phyloP scores from a whole-genome alignment of 2,113 vertebrate species.

The Ciconia maguari region DNA sequence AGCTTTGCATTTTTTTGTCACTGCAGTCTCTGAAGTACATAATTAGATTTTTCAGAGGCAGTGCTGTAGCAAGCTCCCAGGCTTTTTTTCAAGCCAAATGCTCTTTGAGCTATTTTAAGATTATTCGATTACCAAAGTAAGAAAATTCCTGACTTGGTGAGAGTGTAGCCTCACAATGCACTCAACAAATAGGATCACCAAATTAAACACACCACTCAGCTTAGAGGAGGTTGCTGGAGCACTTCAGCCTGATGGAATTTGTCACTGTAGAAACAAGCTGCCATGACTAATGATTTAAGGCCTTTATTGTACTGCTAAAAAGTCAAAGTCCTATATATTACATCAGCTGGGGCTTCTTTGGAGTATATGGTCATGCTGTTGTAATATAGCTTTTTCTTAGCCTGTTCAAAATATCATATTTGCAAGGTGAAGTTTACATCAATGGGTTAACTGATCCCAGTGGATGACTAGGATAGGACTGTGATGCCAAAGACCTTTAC shows the following conservation, averaged over 20 bases:
- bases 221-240: neutral
- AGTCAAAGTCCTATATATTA: neutral
- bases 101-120: constrained; percentile 38
- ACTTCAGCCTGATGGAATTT: constrained; percentile 21
- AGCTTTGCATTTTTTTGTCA: neutral
- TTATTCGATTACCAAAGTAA: constrained; percentile 43
- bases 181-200: constrained; percentile 40
- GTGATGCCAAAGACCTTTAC: neutral
- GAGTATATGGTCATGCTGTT: neutral
- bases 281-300: constrained; percentile 8
- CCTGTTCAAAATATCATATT: neutral
- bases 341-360: neutral
- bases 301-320: neutral
- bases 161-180: neutral
- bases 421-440: neutral
- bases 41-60: neutral
- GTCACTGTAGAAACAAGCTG: neutral
- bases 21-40: neutral
- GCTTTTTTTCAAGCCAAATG: neutral
- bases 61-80: neutral
- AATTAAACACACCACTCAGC: constrained; percentile 15
- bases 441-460: neutral
- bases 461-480: neutral
- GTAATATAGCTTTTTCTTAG: neutral
- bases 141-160: constrained; percentile 27